Conservation (phyloP, 2,888 invertebrate genomes). For the Cantharis nigra region DNA sequence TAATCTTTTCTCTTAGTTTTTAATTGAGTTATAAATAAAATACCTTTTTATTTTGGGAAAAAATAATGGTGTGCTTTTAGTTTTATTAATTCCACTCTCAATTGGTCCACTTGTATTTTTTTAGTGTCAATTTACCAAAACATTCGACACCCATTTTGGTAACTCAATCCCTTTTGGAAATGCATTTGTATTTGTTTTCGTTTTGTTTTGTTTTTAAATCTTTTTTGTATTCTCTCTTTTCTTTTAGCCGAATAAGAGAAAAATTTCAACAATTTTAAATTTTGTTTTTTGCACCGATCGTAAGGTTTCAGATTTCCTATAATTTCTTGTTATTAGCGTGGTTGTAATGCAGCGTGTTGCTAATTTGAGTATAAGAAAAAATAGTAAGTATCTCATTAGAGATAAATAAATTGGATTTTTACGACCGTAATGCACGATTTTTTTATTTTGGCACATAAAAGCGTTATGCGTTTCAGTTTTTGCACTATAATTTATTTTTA, state of each 20-base stretch:
- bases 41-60: slow-evolving; percentile 6
- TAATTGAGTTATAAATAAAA: slow-evolving; percentile 30
- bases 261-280: neutral
- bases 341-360: neutral
- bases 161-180: neutral
- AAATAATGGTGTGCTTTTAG: neutral
- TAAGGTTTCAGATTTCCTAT: neutral
- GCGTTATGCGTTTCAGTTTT: neutral
- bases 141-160: neutral
- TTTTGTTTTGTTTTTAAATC: neutral
- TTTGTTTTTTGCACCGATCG: neutral
- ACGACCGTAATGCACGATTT: neutral
- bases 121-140: neutral
- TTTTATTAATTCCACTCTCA: neutral
- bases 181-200: neutral
- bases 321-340: neutral
- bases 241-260: neutral
- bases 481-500: neutral
- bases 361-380: neutral
- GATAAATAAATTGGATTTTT: neutral
- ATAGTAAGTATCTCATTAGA: neutral
- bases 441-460: neutral
- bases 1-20: slow-evolving; percentile 17
- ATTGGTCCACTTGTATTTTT: neutral
- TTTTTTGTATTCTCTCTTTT: neutral